Evolutionary conservation across 2,888 invertebrate genomes (phyloP).

Genomic region (Pardosa pseudoannulata): DNA sequence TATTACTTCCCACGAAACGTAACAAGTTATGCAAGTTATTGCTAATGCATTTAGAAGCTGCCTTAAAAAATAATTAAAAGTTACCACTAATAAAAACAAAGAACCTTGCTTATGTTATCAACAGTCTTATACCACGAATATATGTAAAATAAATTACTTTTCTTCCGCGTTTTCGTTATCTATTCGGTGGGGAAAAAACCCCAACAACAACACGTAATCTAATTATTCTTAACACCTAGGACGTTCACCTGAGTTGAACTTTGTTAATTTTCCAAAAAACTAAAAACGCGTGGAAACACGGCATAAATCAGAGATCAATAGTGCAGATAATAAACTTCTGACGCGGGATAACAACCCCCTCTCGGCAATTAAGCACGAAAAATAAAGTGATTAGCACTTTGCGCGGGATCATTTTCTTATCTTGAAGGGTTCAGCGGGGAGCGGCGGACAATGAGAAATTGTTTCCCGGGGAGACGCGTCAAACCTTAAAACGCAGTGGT

Average conservation of each 20-base stretch:
- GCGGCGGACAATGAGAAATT: not conserved
- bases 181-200: too few species aligned
- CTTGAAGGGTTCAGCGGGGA: constrained; percentile 17
- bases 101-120: too few species aligned
- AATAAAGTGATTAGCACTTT: constrained; percentile 48
- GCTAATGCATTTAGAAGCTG: too few species aligned
- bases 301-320: constrained; percentile 3
- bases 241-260: not conserved
- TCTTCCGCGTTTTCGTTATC: too few species aligned
- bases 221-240: not conserved
- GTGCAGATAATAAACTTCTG: constrained; percentile 3
- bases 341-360: not conserved
- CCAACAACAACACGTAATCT: not conserved
- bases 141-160: too few species aligned
- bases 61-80: too few species aligned
- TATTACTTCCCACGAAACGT: too few species aligned
- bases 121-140: too few species aligned
- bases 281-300: not conserved
- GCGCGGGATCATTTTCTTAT: constrained; percentile 41
- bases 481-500: not conserved
- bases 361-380: constrained; percentile 28
- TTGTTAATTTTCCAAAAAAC: not conserved
- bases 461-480: not conserved
- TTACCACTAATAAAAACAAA: too few species aligned
- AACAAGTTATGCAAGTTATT: too few species aligned